Percentiles rank a stretch among this genome's conserved stretches.
Evolutionary conservation across 2,113 vertebrate species (phyloP).

Genomic region (Cardinalis cardinalis): DNA sequence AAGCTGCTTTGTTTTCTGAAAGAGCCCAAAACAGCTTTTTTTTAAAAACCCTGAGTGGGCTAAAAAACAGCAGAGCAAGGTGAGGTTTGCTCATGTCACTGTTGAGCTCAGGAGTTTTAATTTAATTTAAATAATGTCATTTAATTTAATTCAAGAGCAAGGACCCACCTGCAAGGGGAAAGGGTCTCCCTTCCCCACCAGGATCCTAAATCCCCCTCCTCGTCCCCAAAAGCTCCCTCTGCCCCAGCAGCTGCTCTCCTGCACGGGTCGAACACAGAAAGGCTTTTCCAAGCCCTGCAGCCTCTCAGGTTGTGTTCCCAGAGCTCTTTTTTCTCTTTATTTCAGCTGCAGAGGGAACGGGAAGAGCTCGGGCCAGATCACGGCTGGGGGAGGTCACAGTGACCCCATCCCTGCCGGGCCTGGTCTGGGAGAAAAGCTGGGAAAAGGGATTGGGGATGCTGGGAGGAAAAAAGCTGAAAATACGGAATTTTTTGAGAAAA

Average conservation of each 20-base stretch:
- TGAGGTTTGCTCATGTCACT: neutral
- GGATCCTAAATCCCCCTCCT: neutral
- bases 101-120: neutral
- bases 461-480: neutral
- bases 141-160: neutral
- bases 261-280: neutral
- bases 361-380: neutral
- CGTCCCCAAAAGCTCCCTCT: accelerated
- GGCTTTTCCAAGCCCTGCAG: neutral
- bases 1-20: accelerated
- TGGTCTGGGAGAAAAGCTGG: neutral
- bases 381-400: neutral
- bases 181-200: neutral
- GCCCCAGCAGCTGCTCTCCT: neutral
- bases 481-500: accelerated
- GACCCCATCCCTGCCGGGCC: neutral
- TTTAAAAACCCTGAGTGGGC: too few species aligned
- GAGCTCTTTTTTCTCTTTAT: neutral
- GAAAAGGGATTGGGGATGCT: neutral
- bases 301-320: neutral
- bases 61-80: neutral
- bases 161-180: accelerated
- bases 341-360: neutral
- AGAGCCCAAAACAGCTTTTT: neutral
- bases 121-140: neutral